Conservation (phyloP, 2,888 invertebrate species). For the Ceratothoa steindachneri region DNA sequence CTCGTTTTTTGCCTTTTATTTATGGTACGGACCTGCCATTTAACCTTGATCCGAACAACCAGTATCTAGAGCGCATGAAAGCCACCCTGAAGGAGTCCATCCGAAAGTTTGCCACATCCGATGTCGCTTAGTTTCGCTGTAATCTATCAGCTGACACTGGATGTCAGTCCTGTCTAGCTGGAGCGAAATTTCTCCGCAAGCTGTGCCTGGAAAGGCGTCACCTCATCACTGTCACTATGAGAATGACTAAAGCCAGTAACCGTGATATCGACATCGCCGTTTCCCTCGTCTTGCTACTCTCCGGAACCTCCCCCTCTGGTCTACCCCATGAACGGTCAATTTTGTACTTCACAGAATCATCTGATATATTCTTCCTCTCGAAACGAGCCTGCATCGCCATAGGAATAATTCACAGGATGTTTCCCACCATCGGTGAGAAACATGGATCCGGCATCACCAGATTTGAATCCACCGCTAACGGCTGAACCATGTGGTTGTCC, state of each 20-base stretch:
- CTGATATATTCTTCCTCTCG: slow-evolving; percentile 17
- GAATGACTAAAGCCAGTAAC: slow-evolving; percentile 1
- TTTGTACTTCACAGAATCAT: slow-evolving; percentile 13
- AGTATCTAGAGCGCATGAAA: too few relatives aligned
- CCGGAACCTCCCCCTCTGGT: slow-evolving; percentile 12
- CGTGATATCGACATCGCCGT: neutral
- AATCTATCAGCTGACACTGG: slow-evolving; percentile 18
- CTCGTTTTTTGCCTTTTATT: too few relatives aligned
- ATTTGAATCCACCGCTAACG: neutral
- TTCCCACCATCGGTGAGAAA: slow-evolving; percentile 22
- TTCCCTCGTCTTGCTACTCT: neutral
- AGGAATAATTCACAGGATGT: slow-evolving; percentile 11
- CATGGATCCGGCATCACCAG: neutral
- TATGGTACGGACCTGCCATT: too few relatives aligned
- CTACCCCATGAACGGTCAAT: neutral
- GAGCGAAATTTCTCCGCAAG: neutral
- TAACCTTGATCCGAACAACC: too few relatives aligned
- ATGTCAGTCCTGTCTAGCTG: slow-evolving; percentile 15
- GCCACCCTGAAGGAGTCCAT: too few relatives aligned
- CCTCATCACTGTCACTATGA: slow-evolving; percentile 3
- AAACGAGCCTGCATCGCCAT: slow-evolving; percentile 18
- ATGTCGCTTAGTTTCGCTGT: too few relatives aligned
- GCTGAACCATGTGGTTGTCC: neutral
- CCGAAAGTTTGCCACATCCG: too few relatives aligned
- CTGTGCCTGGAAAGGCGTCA: too few relatives aligned